Evolutionary conservation across 2,888 invertebrate species (phyloP), one percentile per base, ranked within the genome.

Genomic region (Zelleria hepariella): DNA sequence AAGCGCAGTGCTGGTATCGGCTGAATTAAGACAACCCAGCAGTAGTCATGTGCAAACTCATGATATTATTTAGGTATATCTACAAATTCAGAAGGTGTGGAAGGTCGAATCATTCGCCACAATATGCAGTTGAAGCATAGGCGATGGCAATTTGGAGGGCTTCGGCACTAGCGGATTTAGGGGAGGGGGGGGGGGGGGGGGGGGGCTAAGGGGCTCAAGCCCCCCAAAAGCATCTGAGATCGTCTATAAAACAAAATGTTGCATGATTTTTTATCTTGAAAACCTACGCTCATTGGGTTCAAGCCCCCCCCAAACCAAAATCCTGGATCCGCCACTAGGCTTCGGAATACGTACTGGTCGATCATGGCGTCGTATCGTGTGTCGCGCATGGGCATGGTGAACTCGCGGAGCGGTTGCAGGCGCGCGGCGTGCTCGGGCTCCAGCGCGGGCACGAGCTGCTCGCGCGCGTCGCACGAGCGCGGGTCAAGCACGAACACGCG

Each of bases 381-480:
- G 66, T 82, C 81, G 0, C 83, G 74, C 8, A 61, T 63, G 10
- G 75, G 68, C 68, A 77, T 60, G 2, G 78, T 75, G 70, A 78
- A 86, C 71, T 87, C 86, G 0, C 76, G 73, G 58, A 86, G 70
- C 2, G 86, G 86, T 59, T 86, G 82, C n/a, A 84, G 75, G 6
- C 69, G 72, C 10, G 74, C 71, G 20, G 65, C 60, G 55, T 73
- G 66, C 32, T 71, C 68, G 1, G 32, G 32, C 32, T 66, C 57
- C 18, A 60, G 58, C 3, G 68, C 62, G 18, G 61, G 52, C 66
- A 73, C 69, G 62, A 73, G 63, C 57, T 48, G 57, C 59, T 72
- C 67, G 60, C 64, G 57, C 53, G 48, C 25, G 53, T 81, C 78
- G 65, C 85, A 82, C 32, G 55, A 18, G 55, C 8, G 3, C 55